phyloP scores from a whole-genome alignment of 2,797 vertebrate species.

The Coendou prehensilis region DNA sequence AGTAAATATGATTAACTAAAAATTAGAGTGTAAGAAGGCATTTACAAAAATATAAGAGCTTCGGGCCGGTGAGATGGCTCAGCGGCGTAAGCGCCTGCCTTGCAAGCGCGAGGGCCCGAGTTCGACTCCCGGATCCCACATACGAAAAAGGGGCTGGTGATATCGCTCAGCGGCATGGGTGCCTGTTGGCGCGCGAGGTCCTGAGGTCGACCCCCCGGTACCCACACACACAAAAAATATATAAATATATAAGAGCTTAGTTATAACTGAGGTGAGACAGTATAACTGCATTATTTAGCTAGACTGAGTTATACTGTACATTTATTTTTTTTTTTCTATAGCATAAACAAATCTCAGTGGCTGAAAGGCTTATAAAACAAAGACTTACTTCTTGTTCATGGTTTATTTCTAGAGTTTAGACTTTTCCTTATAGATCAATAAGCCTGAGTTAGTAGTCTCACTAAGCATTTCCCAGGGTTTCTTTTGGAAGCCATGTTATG shows the following conservation, averaged over 20 bases:
- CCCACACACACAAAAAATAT: background rate
- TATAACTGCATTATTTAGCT: background rate
- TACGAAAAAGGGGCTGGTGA: too few relatives aligned
- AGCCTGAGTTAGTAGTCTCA: background rate
- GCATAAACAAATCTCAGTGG: background rate
- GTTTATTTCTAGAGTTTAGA: background rate
- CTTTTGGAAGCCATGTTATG: background rate
- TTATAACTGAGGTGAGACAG: background rate
- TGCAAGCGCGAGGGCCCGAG: too few relatives aligned
- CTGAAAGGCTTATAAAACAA: background rate
- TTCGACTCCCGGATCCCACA: too few relatives aligned
- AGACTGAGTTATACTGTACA: background rate
- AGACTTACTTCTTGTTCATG: constrained; percentile 1
- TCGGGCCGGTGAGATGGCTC: background rate
- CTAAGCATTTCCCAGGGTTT: background rate
- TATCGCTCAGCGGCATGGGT: too few relatives aligned
- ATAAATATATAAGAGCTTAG: background rate
- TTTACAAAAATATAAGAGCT: constrained; percentile 12
- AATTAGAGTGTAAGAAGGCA: background rate
- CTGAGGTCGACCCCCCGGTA: too few relatives aligned
- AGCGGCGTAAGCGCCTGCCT: too few relatives aligned
- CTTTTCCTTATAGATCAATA: background rate
- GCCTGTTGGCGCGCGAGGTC: too few relatives aligned
- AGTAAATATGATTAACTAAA: background rate
- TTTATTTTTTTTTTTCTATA: background rate